These are phyloP conservation scores for Gopherus evgoodei DNA, from an alignment of 2,113 vertebrate genomes.

Conservation along the genomic window DNA sequence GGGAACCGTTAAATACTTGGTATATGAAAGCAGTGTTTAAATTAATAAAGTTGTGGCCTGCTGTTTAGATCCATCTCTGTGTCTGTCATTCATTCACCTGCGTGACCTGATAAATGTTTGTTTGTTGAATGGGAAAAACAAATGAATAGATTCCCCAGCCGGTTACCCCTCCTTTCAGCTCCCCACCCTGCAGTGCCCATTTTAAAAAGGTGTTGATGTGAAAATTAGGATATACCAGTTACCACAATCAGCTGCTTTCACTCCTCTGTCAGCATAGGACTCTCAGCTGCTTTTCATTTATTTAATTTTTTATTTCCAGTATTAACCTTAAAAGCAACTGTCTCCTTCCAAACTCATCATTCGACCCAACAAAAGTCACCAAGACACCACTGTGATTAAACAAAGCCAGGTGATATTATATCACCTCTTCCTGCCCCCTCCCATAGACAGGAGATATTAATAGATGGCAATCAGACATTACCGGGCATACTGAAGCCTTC, in stretches of 20 bases:
- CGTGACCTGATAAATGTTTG: not conserved
- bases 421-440: not conserved
- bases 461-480: not conserved
- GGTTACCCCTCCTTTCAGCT: not conserved
- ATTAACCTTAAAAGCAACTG: not conserved
- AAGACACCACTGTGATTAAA: not conserved
- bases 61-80: not conserved
- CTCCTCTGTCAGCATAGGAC: not conserved
- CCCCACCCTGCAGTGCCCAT: not conserved
- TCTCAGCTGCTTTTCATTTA: not conserved
- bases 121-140: not conserved
- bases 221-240: not conserved
- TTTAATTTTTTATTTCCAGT: not conserved
- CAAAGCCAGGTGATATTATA: not conserved
- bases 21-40: not conserved
- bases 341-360: not conserved
- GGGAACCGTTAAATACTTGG: not conserved
- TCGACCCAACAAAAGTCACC: not conserved
- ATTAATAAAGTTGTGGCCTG: not conserved
- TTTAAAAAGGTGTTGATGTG: slow-evolving; percentile 3
- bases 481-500: not conserved
- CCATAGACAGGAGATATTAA: not conserved
- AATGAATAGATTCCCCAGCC: not conserved
- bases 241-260: not conserved
- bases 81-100: not conserved